Conservation (phyloP, 2,113 vertebrate species). For the Vidua chalybeata region DNA sequence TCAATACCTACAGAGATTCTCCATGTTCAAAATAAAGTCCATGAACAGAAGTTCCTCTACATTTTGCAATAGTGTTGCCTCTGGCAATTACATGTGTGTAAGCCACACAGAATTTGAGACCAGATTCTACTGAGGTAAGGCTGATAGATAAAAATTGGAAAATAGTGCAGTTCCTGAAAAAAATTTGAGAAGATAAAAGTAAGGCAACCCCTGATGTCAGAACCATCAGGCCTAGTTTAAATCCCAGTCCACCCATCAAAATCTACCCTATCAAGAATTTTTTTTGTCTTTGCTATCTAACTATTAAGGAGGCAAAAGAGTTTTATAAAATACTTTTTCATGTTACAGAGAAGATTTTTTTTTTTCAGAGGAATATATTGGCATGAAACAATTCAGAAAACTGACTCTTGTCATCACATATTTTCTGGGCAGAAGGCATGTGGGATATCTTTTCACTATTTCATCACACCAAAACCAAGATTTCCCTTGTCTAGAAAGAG, state of each 20-base stretch:
- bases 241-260: background rate
- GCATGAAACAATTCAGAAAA: background rate
- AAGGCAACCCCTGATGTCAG: background rate
- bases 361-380: background rate
- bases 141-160: background rate
- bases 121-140: background rate
- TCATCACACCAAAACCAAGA: background rate
- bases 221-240: background rate
- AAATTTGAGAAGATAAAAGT: background rate
- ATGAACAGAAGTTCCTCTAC: background rate
- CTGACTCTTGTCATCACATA: background rate
- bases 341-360: background rate
- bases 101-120: background rate
- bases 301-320: background rate
- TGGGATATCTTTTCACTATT: background rate
- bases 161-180: background rate
- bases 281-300: background rate
- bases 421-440: background rate
- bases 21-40: background rate
- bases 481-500: background rate
- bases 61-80: background rate
- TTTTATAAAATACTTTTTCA: background rate
- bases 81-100: background rate
- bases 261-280: accelerated
- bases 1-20: background rate